Base-by-base conservation (phyloP, 1,140 invertebrate genomes). In the Apis florea region DNA sequence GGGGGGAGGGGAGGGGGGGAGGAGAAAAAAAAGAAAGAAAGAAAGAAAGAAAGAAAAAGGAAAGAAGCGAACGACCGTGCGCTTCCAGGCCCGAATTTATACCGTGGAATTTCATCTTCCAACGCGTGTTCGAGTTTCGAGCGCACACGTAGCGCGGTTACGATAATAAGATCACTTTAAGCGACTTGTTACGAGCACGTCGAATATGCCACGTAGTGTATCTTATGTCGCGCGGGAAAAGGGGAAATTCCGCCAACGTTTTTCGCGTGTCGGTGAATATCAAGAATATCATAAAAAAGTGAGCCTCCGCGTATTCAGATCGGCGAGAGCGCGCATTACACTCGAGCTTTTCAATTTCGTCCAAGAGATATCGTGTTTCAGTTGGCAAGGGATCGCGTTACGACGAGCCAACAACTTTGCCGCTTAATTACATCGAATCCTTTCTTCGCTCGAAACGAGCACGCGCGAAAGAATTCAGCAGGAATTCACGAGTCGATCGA, bases 141-240 rank as follows among this genome's bases (percentile, higher is more conserved):
- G 24, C 47, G 13, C 5, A 17, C 31, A 49, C 15, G n/a, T n/a
- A 12, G 21, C 51, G 24, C 26, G 13, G 26, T 31, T 61, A 77
- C 69, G 73, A 54, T 82, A 82, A 82, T 77, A 47, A 53, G 66
- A 82, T 82, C 56, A 54, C 66, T 56, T 58, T 19, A 12, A 69
- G n/a, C 51, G 58, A 54, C 56, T 77, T 77, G 56, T 82, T 77
- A 59, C 64, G 64, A 53, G 53, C 24, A 24, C 13, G 63, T 73
- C 24, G 21, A 76, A 68, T 54, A 51, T 26, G 15, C n/a, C 70
- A 1, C 53, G 15, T 6, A 63, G 49, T 13, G 49, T 51, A 15
- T 71, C 69, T 64, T 64, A 47, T 26, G 17, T 21, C 59, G 54
- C 49, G 64, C 15, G 21, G 10, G 13, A 49, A 15, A n/a, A 47